Conservation (phyloP, 2,888 invertebrate genomes). For the Galerucella calmariensis region DNA sequence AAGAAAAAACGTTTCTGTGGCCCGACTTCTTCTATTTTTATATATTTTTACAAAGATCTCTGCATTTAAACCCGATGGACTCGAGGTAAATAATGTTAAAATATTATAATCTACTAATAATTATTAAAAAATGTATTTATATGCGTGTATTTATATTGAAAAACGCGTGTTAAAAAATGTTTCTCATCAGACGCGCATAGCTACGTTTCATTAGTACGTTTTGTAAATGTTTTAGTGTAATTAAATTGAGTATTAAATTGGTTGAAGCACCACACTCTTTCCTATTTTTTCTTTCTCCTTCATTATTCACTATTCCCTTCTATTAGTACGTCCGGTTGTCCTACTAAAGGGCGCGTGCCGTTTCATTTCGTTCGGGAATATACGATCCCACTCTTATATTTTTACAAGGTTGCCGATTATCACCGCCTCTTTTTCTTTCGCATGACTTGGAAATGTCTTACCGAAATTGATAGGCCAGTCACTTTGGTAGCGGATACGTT, state of each 20-base stretch:
- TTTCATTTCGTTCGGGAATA: constrained; percentile 21
- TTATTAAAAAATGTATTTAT: too few species aligned
- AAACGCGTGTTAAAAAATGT: too few species aligned
- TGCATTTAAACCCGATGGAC: too few species aligned
- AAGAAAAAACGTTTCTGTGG: too few species aligned
- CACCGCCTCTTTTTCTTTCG: constrained; percentile 1
- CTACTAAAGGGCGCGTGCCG: constrained; percentile 35
- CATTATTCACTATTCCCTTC: constrained; percentile 23
- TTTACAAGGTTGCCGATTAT: constrained; percentile 19
- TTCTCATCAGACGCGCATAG: too few species aligned
- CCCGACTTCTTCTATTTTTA: too few species aligned
- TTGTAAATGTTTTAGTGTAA: constrained; percentile 9
- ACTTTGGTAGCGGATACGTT: background rate
- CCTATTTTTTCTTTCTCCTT: constrained; percentile 18
- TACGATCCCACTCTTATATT: constrained; percentile 15
- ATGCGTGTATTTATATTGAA: too few species aligned
- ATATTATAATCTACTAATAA: too few species aligned
- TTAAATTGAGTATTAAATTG: constrained; percentile 14
- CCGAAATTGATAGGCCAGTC: background rate
- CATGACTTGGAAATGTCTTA: background rate
- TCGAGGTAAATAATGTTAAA: too few species aligned
- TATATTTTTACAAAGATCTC: too few species aligned
- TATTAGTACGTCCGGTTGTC: constrained; percentile 23
- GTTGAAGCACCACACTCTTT: constrained; percentile 2
- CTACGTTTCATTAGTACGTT: constrained; percentile 3